These are phyloP conservation scores for Alloscopus bannaensis DNA, from an alignment of 2,888 invertebrate genomes.

Conservation along the genomic window DNA sequence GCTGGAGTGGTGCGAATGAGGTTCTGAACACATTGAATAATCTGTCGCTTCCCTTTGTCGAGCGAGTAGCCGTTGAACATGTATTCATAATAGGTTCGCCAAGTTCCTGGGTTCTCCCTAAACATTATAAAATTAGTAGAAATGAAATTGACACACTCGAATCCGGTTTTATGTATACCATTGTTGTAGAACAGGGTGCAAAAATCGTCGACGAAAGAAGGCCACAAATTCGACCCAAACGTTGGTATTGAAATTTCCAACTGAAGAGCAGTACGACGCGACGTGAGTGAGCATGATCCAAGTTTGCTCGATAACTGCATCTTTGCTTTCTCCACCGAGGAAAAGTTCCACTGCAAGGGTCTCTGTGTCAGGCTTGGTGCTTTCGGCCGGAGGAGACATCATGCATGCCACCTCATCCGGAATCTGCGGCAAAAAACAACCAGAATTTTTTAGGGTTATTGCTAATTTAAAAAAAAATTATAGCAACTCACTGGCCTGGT, in stretches of 20 bases:
- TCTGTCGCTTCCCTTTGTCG: conserved; percentile 12
- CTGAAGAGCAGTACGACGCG: conserved; percentile 23
- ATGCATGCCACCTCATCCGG: neutral
- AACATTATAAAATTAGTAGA: conserved; percentile 9
- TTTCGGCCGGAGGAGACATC: neutral
- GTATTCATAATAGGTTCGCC: conserved; percentile 37
- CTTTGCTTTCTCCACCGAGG: conserved; percentile 22
- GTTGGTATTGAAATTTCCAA: conserved; percentile 6
- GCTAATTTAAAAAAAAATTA: no score
- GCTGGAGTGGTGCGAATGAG: neutral
- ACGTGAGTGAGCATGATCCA: conserved; percentile 57
- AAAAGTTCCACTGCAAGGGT: conserved; percentile 20
- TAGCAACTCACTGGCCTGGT: no score
- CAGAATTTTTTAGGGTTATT: neutral
- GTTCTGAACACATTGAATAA: conserved; percentile 28
- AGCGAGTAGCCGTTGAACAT: conserved; percentile 34
- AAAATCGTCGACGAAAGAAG: conserved; percentile 27
- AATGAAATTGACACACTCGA: neutral
- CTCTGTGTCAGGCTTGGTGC: neutral
- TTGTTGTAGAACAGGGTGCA: conserved; percentile 34
- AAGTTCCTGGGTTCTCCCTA: conserved; percentile 37
- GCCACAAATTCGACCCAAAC: conserved; percentile 39
- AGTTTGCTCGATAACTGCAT: conserved; percentile 48
- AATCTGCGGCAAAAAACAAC: neutral
- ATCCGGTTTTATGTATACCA: conserved; percentile 23